Conservation (phyloP, 2,797 vertebrate species). For the Dermochelys coriacea region DNA sequence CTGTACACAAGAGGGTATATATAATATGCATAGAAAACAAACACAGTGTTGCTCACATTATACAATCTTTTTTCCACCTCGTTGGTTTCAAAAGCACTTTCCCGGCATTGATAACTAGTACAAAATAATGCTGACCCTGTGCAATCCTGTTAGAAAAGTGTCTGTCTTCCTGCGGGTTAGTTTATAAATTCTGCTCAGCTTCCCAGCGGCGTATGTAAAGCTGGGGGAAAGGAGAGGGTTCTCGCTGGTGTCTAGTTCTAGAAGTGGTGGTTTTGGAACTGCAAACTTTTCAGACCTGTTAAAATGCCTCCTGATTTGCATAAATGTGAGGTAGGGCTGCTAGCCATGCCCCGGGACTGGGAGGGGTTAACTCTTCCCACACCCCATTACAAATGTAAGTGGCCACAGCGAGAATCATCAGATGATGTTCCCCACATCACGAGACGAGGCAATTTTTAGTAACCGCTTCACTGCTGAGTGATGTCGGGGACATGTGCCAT, state of each 20-base stretch:
- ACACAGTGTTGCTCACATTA: conserved; percentile 43
- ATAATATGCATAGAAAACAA: background rate
- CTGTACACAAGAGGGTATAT: background rate
- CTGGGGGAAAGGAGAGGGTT: background rate
- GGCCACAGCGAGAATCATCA: background rate
- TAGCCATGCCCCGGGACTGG: background rate
- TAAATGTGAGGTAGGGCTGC: background rate
- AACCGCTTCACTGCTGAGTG: background rate
- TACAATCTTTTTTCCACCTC: background rate
- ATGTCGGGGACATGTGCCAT: background rate
- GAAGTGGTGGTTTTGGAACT: background rate
- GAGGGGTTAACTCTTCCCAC: background rate
- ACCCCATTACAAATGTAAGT: background rate
- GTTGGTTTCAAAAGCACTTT: background rate
- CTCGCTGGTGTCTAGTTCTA: background rate
- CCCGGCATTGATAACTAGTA: accelerated
- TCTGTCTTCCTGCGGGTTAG: background rate
- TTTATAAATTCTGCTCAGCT: accelerated
- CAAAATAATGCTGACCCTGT: accelerated
- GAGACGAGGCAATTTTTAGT: background rate
- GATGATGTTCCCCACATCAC: background rate
- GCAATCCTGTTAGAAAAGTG: background rate
- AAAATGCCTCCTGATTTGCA: background rate
- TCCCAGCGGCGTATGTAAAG: accelerated
- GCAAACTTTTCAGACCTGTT: background rate